Evolutionary conservation across 2,113 vertebrate genomes (phyloP), one percentile per base, ranked within the genome.

Genomic region (Heterochromis multidens): DNA sequence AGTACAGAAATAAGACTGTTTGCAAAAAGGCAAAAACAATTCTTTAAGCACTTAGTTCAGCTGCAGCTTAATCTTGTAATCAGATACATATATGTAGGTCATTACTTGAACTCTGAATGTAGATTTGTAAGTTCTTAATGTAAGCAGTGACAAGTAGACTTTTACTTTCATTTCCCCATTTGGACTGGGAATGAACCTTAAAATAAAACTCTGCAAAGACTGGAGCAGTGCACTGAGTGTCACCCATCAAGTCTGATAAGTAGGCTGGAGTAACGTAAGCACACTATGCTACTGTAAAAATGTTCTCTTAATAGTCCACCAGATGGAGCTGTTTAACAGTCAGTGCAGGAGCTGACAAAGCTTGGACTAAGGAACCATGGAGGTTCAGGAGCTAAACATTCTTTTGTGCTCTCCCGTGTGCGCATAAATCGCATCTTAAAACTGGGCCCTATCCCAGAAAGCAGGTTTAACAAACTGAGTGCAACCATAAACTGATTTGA

Each of bases 251-350:
- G n/a, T 40, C 37, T 65, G 62, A 40, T 21, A n/a, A 40, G 62
- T 35, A 43, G 63, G 37, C 37, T 17, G 35, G n/a, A n/a, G n/a
- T n/a, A n/a, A n/a, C 2, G 19, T 27, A 43, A 67, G 12, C 16
- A 10, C 65, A 25, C 35, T 0, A 0, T 67, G 62, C 33, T 23
- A 35, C 19, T 35, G 35, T n/a, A 23, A 0, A 12, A 37, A n/a
- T 17, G 10, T 6, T 21, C 10, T 1, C 0, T 19, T 61, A 31
- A 2, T 0, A 13, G 31, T 63, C 61, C 63, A 49, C 67, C 67
- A 72, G 67, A 72, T 72, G 67, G 65, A 6, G 65, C 40, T 40
- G 3, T 7, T 21, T 21, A 8, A 52, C 49, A 19, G 14, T 3
- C 40, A 27, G n/a, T 23, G 0, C 35, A 1, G n/a, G 13, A 67